These are phyloP conservation scores for Morone chrysops DNA, from an alignment of 2,113 vertebrate genomes.

Conservation along the genomic window DNA sequence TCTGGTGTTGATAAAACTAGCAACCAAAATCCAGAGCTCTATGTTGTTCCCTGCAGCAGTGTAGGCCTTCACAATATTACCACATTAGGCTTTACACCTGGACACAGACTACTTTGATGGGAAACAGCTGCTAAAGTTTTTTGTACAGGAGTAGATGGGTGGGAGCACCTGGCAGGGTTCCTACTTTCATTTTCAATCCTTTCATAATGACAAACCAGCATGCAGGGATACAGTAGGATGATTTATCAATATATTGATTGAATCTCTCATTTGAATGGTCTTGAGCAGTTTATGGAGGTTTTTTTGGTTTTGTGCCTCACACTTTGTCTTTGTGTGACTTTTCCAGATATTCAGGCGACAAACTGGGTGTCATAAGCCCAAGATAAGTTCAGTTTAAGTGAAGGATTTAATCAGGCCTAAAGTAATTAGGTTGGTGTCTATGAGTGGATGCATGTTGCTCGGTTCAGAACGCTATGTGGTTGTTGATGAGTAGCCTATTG, in stretches of 20 bases:
- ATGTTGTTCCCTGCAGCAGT: constrained; percentile 4
- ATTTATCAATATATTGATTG: not conserved
- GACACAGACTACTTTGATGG: constrained; percentile 33
- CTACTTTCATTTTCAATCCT: constrained; percentile 4
- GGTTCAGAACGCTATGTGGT: not conserved
- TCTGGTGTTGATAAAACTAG: not conserved
- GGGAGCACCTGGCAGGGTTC: constrained; percentile 27
- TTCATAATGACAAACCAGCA: constrained; percentile 3
- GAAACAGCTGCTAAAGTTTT: constrained; percentile 48
- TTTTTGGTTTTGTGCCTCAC: constrained; percentile 5
- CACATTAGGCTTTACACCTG: constrained; percentile 29
- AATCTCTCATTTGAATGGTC: not conserved
- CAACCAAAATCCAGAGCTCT: not conserved
- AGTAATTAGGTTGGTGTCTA: constrained; percentile 55
- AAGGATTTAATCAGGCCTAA: constrained; percentile 49
- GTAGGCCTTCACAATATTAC: not conserved
- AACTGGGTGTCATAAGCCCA: constrained; percentile 25
- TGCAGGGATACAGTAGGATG: not conserved
- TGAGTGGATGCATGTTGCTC: constrained; percentile 14
- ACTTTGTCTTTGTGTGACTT: constrained; percentile 15
- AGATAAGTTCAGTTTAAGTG: constrained; percentile 49
- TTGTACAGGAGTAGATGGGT: not conserved
- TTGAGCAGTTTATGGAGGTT: not conserved
- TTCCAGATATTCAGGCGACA: not conserved
- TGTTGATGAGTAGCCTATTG: not conserved